These are phyloP conservation scores for Pelodiscus sinensis DNA, from an alignment of 2,113 vertebrate species.

Conservation along the genomic window DNA sequence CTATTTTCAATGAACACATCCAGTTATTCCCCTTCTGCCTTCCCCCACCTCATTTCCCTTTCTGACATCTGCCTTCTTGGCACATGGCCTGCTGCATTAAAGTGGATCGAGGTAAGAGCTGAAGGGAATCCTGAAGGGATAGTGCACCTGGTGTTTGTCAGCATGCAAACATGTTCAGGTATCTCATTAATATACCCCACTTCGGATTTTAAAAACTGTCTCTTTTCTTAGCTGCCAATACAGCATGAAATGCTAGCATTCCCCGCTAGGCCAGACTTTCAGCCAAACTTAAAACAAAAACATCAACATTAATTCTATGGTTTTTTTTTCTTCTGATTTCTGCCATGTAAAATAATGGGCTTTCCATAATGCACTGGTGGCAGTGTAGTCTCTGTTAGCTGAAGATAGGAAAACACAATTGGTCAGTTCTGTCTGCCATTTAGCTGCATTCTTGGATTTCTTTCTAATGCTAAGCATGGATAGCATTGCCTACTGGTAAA, in stretches of 20 bases:
- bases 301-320: neutral
- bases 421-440: neutral
- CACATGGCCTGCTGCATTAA: neutral
- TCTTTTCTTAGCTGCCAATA: neutral
- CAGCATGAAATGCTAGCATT: neutral
- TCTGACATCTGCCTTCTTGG: neutral
- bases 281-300: neutral
- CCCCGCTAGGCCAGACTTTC: neutral
- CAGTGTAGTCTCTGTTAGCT: neutral
- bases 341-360: neutral
- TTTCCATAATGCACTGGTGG: neutral
- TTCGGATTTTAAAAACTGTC: neutral
- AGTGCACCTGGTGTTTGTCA: slow-evolving; percentile 28
- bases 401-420: neutral
- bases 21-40: neutral
- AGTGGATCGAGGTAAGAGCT: neutral
- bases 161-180: neutral
- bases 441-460: neutral
- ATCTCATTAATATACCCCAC: neutral
- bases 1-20: neutral
- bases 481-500: neutral
- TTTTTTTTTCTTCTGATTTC: neutral
- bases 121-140: slow-evolving; percentile 5
- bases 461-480: neutral
- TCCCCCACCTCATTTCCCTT: neutral